Base-by-base conservation (phyloP, 2,888 invertebrate genomes). In the Flexamia atlantica region DNA sequence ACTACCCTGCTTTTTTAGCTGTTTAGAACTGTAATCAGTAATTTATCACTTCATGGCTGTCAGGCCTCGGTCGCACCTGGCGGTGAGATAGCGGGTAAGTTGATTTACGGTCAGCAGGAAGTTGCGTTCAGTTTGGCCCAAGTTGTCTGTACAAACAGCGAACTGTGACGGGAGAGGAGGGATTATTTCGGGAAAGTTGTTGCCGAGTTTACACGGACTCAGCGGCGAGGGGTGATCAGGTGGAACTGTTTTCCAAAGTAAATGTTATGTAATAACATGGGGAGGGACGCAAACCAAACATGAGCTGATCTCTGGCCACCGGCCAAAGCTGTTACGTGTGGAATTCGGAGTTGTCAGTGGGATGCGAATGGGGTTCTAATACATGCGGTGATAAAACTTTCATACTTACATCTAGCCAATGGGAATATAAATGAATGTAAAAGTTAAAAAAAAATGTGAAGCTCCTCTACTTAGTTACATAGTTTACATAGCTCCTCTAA, bases 181-280 rank as follows among this genome's bases (percentile, higher is more conserved):
- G 28, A 60, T 60, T 5, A 28, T 28, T 64, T 64, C 20, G 3
- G 4, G 53, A 20, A 53, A 53, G 20, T 2, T 46, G 4, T 4
- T 12, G 2, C 46, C n/a, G 57, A 57, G 23, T 57, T 64, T 28
- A 64, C 64, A 64, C 28, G 28, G 17, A 30, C 12, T 17, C 4
- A 12, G 20, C 5, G 25, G 57, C 3, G 57, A 23, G 20, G 3
- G 20, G 57, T 57, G 57, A 57, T 57, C 9, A 57, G 57, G 57
- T 57, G 57, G 25, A 57, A 64, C 64, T 30, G 64, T 64, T 64
- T 4, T 64, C 64, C 64, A 64, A 64, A 64, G 64, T 64, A 64
- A 64, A 64, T 64, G 64, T 64, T 64, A 53, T 64, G 64, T 7
- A 64, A 53, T 53, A 30, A 64, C 64, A n/a, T 28, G 9, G n/a